A percentile compares a stretch with the other conserved stretches of the same genome.
phyloP scores from a whole-genome alignment of 2,888 invertebrate species.

The Oscheius sp. region DNA sequence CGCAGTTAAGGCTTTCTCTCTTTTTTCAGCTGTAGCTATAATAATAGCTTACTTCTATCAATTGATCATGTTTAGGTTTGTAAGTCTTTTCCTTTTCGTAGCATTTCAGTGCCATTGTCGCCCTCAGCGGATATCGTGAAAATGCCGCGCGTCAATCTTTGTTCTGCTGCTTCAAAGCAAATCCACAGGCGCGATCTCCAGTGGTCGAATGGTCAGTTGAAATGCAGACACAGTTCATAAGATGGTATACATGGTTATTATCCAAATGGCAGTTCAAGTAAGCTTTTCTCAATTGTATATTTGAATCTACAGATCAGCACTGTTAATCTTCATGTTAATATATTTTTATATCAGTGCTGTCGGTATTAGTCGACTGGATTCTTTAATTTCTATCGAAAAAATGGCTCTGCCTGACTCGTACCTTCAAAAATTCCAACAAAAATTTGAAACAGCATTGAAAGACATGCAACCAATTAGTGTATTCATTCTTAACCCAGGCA shows the following conservation, averaged over 20 bases:
- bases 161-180: slow-evolving; percentile 57
- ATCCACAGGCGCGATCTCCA: slow-evolving; percentile 41
- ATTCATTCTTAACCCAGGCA: slow-evolving; percentile 63
- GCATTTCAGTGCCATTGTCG: slow-evolving; percentile 50
- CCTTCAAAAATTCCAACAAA: slow-evolving; percentile 36
- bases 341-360: slow-evolving; percentile 58
- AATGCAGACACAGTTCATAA: slow-evolving; percentile 16
- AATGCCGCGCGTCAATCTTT: slow-evolving; percentile 43
- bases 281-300: neutral
- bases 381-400: slow-evolving; percentile 64
- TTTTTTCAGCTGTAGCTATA: slow-evolving; percentile 53
- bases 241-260: slow-evolving; percentile 9
- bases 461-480: slow-evolving; percentile 66
- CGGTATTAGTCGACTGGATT: slow-evolving; percentile 56
- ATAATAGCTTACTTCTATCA: slow-evolving; percentile 50
- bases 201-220: slow-evolving; percentile 27
- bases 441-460: slow-evolving; percentile 56
- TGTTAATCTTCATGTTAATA: slow-evolving; percentile 45
- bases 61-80: slow-evolving; percentile 35
- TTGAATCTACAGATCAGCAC: slow-evolving; percentile 35
- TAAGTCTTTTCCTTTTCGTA: neutral
- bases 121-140: slow-evolving; percentile 56
- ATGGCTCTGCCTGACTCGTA: slow-evolving; percentile 68
- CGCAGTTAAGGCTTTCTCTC: slow-evolving; percentile 62
- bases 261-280: slow-evolving; percentile 16